Evolutionary conservation across 2,113 vertebrate species (phyloP), one percentile per base, ranked within the genome.

Genomic region (Nymphicus hollandicus): DNA sequence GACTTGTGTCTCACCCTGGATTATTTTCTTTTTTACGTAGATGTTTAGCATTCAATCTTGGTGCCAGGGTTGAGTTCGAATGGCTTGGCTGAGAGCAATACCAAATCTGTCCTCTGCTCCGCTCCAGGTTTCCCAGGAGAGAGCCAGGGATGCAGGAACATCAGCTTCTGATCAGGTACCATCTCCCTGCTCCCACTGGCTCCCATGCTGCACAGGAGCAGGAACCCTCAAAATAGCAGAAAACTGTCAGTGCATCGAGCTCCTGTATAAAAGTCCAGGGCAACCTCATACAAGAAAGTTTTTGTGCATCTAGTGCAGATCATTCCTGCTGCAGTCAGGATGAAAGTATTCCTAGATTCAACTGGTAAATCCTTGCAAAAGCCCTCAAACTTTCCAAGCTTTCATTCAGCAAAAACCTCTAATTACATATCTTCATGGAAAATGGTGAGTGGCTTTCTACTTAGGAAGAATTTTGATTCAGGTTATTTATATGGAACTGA

Each of bases 181-280:
- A 18, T 46, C 23, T 83, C 52, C 25, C 31, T 2, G 0, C 0
- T 1, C 19, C 15, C 0, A 0, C 69, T 70, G 61, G 10, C 37
- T 80, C 52, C 60, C 0, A 0, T 2, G 0, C 7, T 65, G 70
- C 2, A 1, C 65, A 52, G 31, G 11, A 70, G 69, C 9, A 5
- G 73, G 53, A 92, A 35, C 58, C 35, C 17, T 87, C 28, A 37
- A 58, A 68, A 33, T 29, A 35, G 15, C 65, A 35, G 50, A 52
- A 60, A 91, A 55, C 47, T 86, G 41, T n/a, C 60, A 25, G 19
- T 35, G 17, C 65, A 49, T 12, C 0, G 0, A 33, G 11, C 8
- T 88, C 56, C 55, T 55, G 12, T 33, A 20, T 37, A 18, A 25
- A 91, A 72, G 41, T 76, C 65, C 33, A 33, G 33, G 41, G 23